A percentile compares a stretch with the other conserved stretches of the same genome.
Evolutionary conservation across 2,113 vertebrate species (phyloP).

Genomic region (Oriolus oriolus): DNA sequence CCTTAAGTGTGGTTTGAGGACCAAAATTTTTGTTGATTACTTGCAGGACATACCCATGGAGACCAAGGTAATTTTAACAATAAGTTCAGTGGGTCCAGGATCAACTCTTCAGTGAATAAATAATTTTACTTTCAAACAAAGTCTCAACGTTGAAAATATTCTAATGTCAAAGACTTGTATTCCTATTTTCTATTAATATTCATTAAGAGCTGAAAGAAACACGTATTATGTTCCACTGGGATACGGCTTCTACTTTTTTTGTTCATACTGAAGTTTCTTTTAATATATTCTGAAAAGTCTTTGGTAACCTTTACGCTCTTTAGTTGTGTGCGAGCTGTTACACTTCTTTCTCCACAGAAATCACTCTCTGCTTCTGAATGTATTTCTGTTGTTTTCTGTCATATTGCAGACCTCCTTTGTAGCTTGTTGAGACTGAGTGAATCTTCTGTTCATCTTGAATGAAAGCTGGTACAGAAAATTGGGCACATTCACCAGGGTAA

Average conservation of each 20-base stretch:
- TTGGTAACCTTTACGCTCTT: not conserved
- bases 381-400: slow-evolving; percentile 5
- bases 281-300: slow-evolving; percentile 28
- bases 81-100: not conserved
- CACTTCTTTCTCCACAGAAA: not conserved
- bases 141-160: not conserved
- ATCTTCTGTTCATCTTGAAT: slow-evolving; percentile 21
- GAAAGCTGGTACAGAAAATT: slow-evolving; percentile 34
- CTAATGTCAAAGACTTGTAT: not conserved
- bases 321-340: not conserved
- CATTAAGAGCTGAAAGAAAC: not conserved
- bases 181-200: slow-evolving; percentile 5
- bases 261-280: not conserved
- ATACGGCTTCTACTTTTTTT: not conserved
- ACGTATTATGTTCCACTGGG: not conserved
- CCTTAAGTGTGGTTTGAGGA: not conserved
- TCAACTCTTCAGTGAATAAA: not conserved
- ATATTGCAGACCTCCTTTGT: not conserved
- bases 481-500: not conserved
- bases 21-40: not conserved
- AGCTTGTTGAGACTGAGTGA: slow-evolving; percentile 1
- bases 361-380: not conserved
- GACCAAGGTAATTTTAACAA: not conserved
- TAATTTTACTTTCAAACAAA: slow-evolving; percentile 12
- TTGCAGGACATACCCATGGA: not conserved